phyloP scores from a whole-genome alignment of 2,888 invertebrate genomes.

The Oegoconia quadripuncta region DNA sequence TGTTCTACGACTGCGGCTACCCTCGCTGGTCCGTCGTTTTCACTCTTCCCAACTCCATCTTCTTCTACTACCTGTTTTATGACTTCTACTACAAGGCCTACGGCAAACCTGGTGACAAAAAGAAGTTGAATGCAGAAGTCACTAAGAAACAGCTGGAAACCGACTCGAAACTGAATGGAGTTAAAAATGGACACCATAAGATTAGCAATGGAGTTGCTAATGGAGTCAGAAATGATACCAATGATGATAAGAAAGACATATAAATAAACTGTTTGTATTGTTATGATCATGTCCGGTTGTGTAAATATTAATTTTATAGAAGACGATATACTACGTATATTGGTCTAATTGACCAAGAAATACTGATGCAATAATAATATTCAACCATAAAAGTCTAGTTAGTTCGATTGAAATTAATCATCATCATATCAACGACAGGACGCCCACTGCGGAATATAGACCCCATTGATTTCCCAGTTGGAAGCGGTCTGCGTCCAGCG shows the following conservation, averaged over 20 bases:
- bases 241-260: conserved; percentile 20
- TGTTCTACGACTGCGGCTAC: conserved; percentile 93
- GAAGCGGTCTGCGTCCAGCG: no score
- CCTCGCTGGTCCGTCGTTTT: conserved; percentile 90
- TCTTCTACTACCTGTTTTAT: conserved; percentile 95
- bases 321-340: neutral
- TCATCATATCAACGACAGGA: no score
- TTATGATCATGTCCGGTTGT: neutral
- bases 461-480: no score
- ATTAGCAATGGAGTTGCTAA: conserved; percentile 25
- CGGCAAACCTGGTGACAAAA: conserved; percentile 52
- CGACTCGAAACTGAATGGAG: conserved; percentile 32
- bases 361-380: neutral
- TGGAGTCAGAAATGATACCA: conserved; percentile 26
- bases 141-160: conserved; percentile 30
- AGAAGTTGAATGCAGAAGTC: conserved; percentile 15
- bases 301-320: conserved; percentile 2
- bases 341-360: neutral
- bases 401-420: conserved; percentile 1
- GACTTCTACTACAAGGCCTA: conserved; percentile 94
- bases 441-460: no score
- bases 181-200: conserved; percentile 26
- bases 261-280: neutral
- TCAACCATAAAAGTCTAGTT: neutral
- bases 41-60: conserved; percentile 92